Conservation (phyloP, 2,888 invertebrate genomes). For the Gymnosoma rotundatum region DNA sequence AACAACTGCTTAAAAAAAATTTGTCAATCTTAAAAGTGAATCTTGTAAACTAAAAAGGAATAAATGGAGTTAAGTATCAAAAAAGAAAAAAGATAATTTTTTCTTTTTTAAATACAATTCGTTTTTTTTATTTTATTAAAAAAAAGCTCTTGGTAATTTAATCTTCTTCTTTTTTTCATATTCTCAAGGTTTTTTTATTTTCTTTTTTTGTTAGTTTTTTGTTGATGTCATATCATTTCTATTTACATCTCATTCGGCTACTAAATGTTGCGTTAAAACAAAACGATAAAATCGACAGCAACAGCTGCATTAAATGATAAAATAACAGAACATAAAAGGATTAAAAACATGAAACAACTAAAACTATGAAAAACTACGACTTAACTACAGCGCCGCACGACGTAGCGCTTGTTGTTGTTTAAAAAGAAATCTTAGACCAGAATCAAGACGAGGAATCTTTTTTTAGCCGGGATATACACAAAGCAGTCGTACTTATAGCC, state of each 20-base stretch:
- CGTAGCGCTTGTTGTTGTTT: no score
- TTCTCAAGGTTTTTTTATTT: not conserved
- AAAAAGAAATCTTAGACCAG: no score
- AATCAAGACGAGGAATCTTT: no score
- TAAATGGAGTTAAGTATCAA: not conserved
- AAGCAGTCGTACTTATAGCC: no score
- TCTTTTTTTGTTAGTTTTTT: slow-evolving; percentile 8
- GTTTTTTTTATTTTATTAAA: slow-evolving; percentile 7
- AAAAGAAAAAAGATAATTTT: not conserved
- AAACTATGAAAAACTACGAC: no score
- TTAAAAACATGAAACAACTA: not conserved
- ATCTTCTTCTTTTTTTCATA: slow-evolving; percentile 11
- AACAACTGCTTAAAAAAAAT: not conserved
- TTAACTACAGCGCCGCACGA: no score
- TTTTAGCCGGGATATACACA: no score
- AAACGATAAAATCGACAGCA: slow-evolving; percentile 55
- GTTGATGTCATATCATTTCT: slow-evolving; percentile 73
- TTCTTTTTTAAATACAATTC: not conserved
- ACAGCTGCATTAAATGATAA: slow-evolving; percentile 45
- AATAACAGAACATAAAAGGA: slow-evolving; percentile 14
- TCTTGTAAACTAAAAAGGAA: not conserved
- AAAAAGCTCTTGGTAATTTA: slow-evolving; percentile 22
- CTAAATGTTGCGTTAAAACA: slow-evolving; percentile 80
- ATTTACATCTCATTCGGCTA: slow-evolving; percentile 80
- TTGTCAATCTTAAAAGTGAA: not conserved